These are phyloP conservation scores for Enchytraeus crypticus DNA, from an alignment of 2,888 invertebrate genomes.

Conservation along the genomic window DNA sequence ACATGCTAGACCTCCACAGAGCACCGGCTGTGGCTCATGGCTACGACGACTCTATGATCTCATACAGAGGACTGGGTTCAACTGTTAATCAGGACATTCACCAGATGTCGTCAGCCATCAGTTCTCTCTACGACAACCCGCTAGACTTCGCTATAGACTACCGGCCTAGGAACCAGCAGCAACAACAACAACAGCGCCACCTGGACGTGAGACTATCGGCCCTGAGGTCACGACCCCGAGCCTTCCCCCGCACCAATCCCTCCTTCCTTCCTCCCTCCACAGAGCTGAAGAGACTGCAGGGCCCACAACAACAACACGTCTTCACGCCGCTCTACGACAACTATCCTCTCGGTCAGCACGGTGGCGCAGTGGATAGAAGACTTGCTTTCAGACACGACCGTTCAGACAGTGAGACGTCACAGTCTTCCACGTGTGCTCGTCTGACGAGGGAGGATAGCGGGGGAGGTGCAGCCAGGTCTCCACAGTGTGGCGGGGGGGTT, in stretches of 20 bases:
- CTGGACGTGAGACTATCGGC: constrained; percentile 10
- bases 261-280: constrained; percentile 42
- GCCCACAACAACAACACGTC: background rate
- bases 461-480: background rate
- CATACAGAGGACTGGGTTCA: no score
- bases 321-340: background rate
- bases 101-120: no score
- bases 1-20: background rate
- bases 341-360: background rate
- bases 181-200: constrained; percentile 10
- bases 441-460: background rate
- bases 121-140: constrained; percentile 5
- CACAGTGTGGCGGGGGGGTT: no score
- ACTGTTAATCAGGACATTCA: no score
- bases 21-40: background rate
- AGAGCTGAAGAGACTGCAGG: constrained; percentile 9
- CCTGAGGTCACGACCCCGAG: constrained; percentile 35
- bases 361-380: constrained; percentile 2
- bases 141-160: constrained; percentile 18
- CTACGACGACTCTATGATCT: no score
- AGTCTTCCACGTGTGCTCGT: constrained; percentile 35
- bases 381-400: constrained; percentile 34
- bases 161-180: constrained; percentile 15
- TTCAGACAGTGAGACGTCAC: constrained; percentile 45
- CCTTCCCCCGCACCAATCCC: constrained; percentile 47